Conservation (phyloP, 2,113 vertebrate genomes). For the Nanger granti region DNA sequence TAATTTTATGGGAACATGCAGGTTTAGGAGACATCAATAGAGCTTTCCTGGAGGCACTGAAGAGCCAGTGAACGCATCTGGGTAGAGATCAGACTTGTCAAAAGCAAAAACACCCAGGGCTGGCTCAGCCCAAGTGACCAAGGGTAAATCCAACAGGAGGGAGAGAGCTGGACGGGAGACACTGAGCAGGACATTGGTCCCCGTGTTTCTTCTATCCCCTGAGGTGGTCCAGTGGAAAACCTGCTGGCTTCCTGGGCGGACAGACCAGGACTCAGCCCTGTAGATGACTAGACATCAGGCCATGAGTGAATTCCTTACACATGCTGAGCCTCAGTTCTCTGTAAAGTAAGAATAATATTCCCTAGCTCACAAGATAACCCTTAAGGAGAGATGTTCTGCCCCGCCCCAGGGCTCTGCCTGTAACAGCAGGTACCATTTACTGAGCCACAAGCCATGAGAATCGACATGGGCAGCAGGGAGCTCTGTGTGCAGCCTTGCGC, state of each 20-base stretch:
- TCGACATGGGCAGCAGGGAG: not conserved
- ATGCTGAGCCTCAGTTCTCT: not conserved
- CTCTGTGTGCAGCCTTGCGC: not conserved
- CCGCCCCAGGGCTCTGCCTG: not conserved
- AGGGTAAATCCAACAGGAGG: not conserved
- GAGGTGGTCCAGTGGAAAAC: not conserved
- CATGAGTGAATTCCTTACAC: not conserved
- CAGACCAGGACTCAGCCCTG: not conserved
- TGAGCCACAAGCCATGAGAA: not conserved
- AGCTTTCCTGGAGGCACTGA: not conserved
- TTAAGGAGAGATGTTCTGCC: not conserved
- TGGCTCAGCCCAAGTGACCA: not conserved
- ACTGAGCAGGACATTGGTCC: not conserved
- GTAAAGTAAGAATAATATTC: not conserved
- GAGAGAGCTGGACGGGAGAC: not conserved
- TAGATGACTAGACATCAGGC: not conserved
- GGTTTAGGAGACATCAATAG: not conserved
- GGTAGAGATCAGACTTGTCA: not conserved
- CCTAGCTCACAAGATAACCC: not conserved
- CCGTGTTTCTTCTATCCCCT: not conserved
- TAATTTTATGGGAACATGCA: not conserved
- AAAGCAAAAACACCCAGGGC: not conserved
- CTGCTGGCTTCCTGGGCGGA: not conserved
- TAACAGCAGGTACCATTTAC: not conserved
- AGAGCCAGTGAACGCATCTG: not conserved